Evolutionary conservation across 2,113 vertebrate species (phyloP).

Genomic region (Triplophysa rosa): DNA sequence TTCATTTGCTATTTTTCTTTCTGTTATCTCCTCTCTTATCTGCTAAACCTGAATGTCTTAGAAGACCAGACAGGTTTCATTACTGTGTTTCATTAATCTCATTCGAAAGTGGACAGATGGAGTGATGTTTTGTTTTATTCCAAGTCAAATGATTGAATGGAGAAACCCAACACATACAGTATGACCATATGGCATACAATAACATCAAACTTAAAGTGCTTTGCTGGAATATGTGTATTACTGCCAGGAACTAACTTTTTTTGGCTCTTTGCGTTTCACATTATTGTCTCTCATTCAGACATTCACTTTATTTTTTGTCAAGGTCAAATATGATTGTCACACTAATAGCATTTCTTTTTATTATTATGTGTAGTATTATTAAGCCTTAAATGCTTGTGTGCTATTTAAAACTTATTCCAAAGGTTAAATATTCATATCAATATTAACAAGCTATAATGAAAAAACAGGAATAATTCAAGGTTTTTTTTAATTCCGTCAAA

Average conservation of each 20-base stretch:
- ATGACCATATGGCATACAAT: background rate
- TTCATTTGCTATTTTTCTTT: background rate
- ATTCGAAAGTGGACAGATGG: slow-evolving; percentile 6
- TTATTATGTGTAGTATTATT: too few relatives aligned
- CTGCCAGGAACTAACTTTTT: background rate
- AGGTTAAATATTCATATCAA: too few relatives aligned
- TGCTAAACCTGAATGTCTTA: background rate
- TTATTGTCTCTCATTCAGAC: slow-evolving; percentile 3
- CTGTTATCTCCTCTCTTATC: background rate
- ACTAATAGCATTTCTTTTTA: too few relatives aligned
- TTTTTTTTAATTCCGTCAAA: too few relatives aligned
- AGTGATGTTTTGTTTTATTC: slow-evolving; percentile 5
- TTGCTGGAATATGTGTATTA: background rate
- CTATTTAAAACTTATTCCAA: too few relatives aligned
- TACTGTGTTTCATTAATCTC: background rate
- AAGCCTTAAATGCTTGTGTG: too few relatives aligned
- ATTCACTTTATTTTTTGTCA: background rate
- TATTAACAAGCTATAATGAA: too few relatives aligned
- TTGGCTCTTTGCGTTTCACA: background rate
- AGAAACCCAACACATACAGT: background rate
- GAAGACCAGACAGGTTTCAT: background rate
- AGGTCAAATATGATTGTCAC: too few relatives aligned
- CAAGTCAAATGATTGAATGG: background rate
- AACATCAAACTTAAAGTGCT: background rate
- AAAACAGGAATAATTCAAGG: too few relatives aligned